Base-by-base conservation (phyloP, 2,113 vertebrate genomes). In the Sinocyclocheilus anshuiensis region DNA sequence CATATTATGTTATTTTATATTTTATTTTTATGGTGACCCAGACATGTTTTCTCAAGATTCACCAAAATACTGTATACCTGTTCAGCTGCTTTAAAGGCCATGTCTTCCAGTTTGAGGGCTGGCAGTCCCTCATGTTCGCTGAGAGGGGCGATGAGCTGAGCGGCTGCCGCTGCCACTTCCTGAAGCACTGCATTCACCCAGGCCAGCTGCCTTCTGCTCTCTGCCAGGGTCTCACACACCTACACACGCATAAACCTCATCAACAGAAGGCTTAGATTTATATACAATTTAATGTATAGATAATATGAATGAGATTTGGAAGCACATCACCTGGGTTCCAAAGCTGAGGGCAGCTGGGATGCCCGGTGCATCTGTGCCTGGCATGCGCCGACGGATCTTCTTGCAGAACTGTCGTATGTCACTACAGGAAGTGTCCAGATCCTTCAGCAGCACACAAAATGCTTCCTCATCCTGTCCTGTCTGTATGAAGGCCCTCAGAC, bases 401-500 rank as follows among this genome's bases (percentile, higher is more conserved):
- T 99, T 99, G 91, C 98, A 99, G 95, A 99, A 99, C 95, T 99
- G 98, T 4, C 96, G 93, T 86, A 97, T 96, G 93, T 99, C 98
- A 0, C 97, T 97, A 92, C 97, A 99, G 0, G 97, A 98, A 0
- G 98, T 99, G 93, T 98, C 97, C 93, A 98, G 94, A 92, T 99
- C 98, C 90, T 97, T 97, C n/a, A 99, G 95, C 83, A 99, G 94
- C 77, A 97, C 95, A 24, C 95, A 95, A 0, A 98, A 92, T 78
- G 96, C 96, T 0, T 97, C 93, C 0, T 96, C 96, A 89, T 98
- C 97, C 94, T 99, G 97, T 15, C 97, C 98, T 0, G 93, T 26
- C 90, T 98, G 91, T 57, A 99, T 89, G 93, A 98, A 99, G 69
- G 97, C 92, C 1, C 96, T 95, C 77, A 99, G 94, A 3, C 98